These are phyloP conservation scores for Calliphora vomitoria DNA, from an alignment of 2,888 invertebrate species.

Conservation along the genomic window DNA sequence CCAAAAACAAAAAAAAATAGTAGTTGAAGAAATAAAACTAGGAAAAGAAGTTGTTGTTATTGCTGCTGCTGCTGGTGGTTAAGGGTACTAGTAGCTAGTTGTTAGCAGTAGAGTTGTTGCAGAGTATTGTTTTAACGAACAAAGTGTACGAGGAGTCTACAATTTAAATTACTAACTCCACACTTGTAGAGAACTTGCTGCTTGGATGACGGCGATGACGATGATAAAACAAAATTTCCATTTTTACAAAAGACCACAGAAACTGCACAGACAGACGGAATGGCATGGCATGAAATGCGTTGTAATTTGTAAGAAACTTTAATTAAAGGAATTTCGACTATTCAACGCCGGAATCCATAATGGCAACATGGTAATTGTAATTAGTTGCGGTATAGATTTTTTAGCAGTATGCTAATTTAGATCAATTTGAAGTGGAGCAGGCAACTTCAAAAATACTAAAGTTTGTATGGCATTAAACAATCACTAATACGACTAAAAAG, in stretches of 20 bases:
- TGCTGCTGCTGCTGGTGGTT: background rate
- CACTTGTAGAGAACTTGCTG: conserved; percentile 39
- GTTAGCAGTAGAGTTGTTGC: background rate
- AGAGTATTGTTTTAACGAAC: conserved; percentile 52
- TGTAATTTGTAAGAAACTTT: conserved; percentile 49
- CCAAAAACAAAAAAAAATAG: background rate
- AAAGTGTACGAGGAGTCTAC: conserved; percentile 25
- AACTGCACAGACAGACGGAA: background rate
- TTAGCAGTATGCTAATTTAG: background rate
- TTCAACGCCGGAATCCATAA: conserved; percentile 36
- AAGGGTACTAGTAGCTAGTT: conserved; percentile 32
- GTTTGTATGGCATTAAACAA: too few species aligned
- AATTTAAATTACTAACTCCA: conserved; percentile 42
- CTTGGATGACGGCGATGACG: conserved; percentile 31
- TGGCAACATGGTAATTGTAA: conserved; percentile 17
- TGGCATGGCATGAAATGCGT: conserved; percentile 4
- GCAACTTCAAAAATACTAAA: too few species aligned
- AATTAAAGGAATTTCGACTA: conserved; percentile 41
- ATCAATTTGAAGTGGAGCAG: background rate
- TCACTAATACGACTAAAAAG: too few species aligned
- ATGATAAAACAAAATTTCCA: conserved; percentile 35
- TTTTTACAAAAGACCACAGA: conserved; percentile 45
- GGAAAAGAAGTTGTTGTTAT: conserved; percentile 19
- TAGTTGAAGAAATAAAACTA: conserved; percentile 40
- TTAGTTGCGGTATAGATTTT: conserved; percentile 13